Conservation (phyloP, 2,113 vertebrate genomes). For the Danio rerio region GRCz12tu NC_133192.1:30815001-30815500, state of each 20-base stretch:
- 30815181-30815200: constrained; percentile 83
- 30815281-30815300: constrained; percentile 65
- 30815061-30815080: no score
- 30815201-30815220: constrained; percentile 96
- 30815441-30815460: constrained; percentile 97
- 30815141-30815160: not conserved
- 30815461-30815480: constrained; percentile 96
- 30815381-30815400: constrained; percentile 97
- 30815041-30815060: no score
- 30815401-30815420: constrained; percentile 95
- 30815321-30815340: not conserved
- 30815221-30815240: constrained; percentile 96
- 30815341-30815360: no score
- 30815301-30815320: not conserved
- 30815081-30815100: no score
- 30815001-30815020: no score
- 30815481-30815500: constrained; percentile 98
- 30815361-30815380: constrained; percentile 85
- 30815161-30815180: not conserved
- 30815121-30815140: no score
- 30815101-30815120: no score
- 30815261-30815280: constrained; percentile 99
- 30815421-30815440: constrained; percentile 92
- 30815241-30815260: constrained; percentile 97
- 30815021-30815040: no score